These are phyloP conservation scores for Lasius fuliginosus DNA, from an alignment of 2,888 invertebrate species.

Conservation along the genomic window DNA sequence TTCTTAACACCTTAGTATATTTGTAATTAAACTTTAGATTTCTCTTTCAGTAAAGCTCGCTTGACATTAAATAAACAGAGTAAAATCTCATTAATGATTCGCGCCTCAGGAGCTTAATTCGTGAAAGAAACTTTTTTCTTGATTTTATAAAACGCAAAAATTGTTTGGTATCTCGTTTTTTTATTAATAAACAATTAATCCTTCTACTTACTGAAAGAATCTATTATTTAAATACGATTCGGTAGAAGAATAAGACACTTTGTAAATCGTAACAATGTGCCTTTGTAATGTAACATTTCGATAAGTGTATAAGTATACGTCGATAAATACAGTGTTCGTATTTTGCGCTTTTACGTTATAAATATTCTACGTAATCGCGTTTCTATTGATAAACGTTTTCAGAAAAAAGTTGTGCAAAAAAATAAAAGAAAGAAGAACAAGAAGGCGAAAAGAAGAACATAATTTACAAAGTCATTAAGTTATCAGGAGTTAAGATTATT, in stretches of 20 bases:
- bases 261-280: not conserved
- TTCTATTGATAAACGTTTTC: not conserved
- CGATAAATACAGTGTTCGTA: not conserved
- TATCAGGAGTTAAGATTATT: not conserved
- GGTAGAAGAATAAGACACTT: not conserved
- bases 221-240: not conserved
- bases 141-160: not conserved
- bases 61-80: conserved; percentile 1
- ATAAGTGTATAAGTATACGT: not conserved
- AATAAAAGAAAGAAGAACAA: no score
- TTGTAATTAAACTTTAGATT: not conserved
- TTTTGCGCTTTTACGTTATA: not conserved
- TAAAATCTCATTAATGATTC: not conserved
- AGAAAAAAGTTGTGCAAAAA: not conserved
- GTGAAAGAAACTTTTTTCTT: not conserved
- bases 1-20: not conserved
- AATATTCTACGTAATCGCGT: not conserved
- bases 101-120: not conserved
- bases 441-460: not conserved
- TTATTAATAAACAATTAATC: not conserved
- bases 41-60: not conserved
- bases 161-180: not conserved
- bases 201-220: not conserved
- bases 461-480: not conserved
- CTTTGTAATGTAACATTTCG: not conserved